phyloP scores from a whole-genome alignment of 1,140 invertebrate species.

The Oryzaephilus surinamensis region DNA sequence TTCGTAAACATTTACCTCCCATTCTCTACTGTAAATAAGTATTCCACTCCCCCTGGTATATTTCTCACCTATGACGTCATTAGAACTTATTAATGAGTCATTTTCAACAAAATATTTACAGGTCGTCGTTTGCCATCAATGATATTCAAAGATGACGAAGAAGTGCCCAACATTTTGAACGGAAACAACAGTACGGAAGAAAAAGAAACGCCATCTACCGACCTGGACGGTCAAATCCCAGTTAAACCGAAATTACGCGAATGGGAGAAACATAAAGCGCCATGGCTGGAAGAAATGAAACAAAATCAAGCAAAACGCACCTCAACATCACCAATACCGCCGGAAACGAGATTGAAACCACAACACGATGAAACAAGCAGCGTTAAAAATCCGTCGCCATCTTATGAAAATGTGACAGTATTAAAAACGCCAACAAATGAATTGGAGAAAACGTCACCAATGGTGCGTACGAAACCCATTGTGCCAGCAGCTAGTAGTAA shows the following conservation, averaged over 20 bases:
- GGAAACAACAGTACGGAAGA: conserved; percentile 34
- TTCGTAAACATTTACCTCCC: too few relatives aligned
- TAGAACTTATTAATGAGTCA: too few relatives aligned
- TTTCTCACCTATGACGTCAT: too few relatives aligned
- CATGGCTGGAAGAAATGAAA: conserved; percentile 59
- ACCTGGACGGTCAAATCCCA: conserved; percentile 4
- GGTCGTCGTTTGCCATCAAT: conserved; percentile 48
- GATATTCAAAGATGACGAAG: conserved; percentile 38
- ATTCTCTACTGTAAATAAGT: too few relatives aligned
- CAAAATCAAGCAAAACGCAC: conserved; percentile 52
- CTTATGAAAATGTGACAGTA: conserved; percentile 15
- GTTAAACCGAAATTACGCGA: conserved; percentile 41
- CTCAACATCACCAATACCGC: conserved; percentile 35
- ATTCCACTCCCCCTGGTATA: too few relatives aligned
- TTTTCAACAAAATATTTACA: conserved; percentile 19
- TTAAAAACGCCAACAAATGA: conserved; percentile 28
- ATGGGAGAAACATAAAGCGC: conserved; percentile 52
- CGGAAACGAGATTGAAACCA: conserved; percentile 14
- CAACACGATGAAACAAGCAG: conserved; percentile 11
- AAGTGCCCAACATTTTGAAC: conserved; percentile 38
- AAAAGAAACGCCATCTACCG: conserved; percentile 8
- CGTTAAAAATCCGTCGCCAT: conserved; percentile 5
- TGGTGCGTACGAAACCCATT: conserved; percentile 18
- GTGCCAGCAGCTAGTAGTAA: conserved; percentile 10
- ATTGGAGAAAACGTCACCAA: conserved; percentile 18